phyloP scores from a whole-genome alignment of 2,113 vertebrate species.

The Vicugna pacos region DNA sequence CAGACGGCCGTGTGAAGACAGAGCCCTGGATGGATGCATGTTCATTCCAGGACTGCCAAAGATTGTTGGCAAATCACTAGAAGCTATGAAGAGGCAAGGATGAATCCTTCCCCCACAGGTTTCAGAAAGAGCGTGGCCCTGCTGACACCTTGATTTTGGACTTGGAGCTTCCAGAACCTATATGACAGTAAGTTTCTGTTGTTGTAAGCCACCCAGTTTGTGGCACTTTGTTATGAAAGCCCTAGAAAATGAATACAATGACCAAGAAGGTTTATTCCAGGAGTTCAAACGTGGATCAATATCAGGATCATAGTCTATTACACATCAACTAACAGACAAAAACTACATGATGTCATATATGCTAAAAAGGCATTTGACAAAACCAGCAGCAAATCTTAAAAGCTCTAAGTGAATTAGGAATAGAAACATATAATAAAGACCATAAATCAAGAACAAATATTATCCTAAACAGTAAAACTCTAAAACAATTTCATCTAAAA shows the following conservation, averaged over 20 bases:
- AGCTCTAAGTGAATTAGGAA: neutral
- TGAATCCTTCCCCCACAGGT: neutral
- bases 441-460: slow-evolving; percentile 18
- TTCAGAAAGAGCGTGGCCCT: neutral
- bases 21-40: neutral
- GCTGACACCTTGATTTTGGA: neutral
- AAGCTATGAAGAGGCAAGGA: neutral
- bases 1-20: neutral
- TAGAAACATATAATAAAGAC: neutral
- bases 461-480: slow-evolving; percentile 11
- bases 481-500: slow-evolving; percentile 4
- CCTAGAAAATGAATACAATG: neutral
- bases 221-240: neutral
- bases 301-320: neutral
- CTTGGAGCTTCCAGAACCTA: neutral
- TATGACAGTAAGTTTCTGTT: neutral
- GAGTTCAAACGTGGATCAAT: neutral
- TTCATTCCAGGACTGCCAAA: neutral
- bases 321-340: neutral
- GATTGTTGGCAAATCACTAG: neutral
- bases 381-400: neutral
- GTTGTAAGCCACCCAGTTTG: neutral
- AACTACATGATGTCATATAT: neutral
- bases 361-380: slow-evolving; percentile 12
- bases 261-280: neutral